Evolutionary conservation across 2,888 invertebrate genomes (phyloP).

Genomic region (Seira musarum): DNA sequence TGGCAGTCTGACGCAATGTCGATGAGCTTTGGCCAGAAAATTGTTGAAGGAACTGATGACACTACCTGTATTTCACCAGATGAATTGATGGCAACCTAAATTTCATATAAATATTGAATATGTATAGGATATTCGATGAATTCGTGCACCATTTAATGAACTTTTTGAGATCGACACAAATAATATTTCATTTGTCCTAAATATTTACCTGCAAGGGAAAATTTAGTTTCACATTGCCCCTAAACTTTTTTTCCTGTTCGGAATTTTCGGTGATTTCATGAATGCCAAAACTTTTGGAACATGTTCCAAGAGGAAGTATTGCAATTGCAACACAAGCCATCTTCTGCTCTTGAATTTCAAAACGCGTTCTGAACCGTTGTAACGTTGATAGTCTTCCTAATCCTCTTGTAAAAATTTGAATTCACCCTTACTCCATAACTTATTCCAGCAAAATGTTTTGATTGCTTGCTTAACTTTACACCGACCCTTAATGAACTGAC

Average conservation of each 20-base stretch:
- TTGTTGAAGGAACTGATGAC: not conserved
- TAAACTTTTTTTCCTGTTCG: conserved; percentile 6
- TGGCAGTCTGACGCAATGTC: conserved; percentile 80
- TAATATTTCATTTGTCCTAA: not conserved
- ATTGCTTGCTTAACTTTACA: not conserved
- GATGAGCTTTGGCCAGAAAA: conserved; percentile 70
- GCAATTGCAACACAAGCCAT: conserved; percentile 59
- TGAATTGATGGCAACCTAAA: conserved; percentile 62
- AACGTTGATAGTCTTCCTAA: no score
- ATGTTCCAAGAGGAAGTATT: conserved; percentile 64
- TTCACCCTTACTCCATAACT: no score
- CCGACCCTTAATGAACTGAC: conserved; percentile 38
- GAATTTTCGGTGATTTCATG: conserved; percentile 29
- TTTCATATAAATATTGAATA: not conserved
- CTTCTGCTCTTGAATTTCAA: no score
- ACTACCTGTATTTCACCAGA: conserved; percentile 64
- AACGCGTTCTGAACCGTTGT: no score
- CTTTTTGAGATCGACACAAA: no score
- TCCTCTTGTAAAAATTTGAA: no score
- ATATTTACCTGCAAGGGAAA: conserved; percentile 56
- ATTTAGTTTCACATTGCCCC: conserved; percentile 55
- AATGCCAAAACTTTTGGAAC: conserved; percentile 43
- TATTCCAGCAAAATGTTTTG: no score
- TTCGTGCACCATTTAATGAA: no score
- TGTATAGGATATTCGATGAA: not conserved